Percentiles rank a stretch among this genome's conserved stretches.
phyloP scores from a whole-genome alignment of 2,888 invertebrate genomes.

The Brenthis hecate region DNA sequence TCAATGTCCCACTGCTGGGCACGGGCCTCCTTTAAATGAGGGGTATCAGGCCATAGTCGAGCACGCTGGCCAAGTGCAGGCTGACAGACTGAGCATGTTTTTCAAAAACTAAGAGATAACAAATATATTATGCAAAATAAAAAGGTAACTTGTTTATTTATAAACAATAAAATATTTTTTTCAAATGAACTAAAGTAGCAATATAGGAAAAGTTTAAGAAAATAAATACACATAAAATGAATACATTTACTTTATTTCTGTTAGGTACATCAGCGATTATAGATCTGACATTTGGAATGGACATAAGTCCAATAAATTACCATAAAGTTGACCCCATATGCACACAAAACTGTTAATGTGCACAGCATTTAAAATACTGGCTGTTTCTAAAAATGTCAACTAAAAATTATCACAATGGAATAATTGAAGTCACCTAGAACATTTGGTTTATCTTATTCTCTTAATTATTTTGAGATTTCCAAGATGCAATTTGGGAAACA shows the following conservation, averaged over 20 bases:
- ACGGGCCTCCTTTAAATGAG: no score
- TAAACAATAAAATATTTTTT: background rate
- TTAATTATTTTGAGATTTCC: constrained; percentile 42
- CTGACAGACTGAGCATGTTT: no score
- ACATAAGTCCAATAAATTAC: constrained; percentile 67
- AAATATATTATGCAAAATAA: no score
- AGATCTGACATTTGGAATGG: constrained; percentile 62
- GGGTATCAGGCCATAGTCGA: no score
- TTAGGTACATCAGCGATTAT: constrained; percentile 63
- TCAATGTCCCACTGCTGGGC: no score
- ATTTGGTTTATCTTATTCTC: constrained; percentile 70
- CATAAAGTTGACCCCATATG: constrained; percentile 56
- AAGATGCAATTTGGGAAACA: constrained; percentile 37
- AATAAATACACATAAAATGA: constrained; percentile 48
- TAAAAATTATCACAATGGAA: constrained; percentile 78
- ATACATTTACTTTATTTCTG: constrained; percentile 71
- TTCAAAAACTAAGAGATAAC: no score
- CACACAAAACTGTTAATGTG: constrained; percentile 54
- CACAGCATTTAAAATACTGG: constrained; percentile 63
- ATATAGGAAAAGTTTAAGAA: constrained; percentile 6
- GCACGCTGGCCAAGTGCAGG: no score
- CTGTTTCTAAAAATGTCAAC: constrained; percentile 64
- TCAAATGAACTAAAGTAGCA: background rate
- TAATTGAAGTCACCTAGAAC: constrained; percentile 69
- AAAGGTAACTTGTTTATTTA: background rate